Base-by-base conservation (phyloP, 37 sponge, comb jelly and placozoan genomes). In the Axinella damicornis region DNA sequence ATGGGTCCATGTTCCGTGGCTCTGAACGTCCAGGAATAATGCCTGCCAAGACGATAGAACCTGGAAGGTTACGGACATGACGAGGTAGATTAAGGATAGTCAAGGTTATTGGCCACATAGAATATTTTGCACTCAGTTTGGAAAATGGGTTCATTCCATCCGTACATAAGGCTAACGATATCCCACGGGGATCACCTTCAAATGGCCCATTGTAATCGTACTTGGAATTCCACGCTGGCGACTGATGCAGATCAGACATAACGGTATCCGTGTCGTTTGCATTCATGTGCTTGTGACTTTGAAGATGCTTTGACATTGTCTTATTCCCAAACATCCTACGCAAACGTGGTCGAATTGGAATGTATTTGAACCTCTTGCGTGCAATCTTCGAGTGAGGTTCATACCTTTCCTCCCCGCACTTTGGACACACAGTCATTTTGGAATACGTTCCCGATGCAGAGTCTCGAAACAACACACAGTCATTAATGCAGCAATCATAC, bases 61-160 rank as follows among this genome's bases (percentile, higher is more conserved):
- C 9, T 12, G 9, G 9, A 46, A 9, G 6, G 9, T 46, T 4
- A 12, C 46, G 4, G 6, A 46, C 9, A 46, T 46, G 46, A 12
- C 46, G 46, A 57, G 83, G 83, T 27, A 83, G 67, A 33, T 83
- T 83, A 25, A 83, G 67, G 1, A 83, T 27, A 35, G 73, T 38
- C 2, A 83, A 19, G 27, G 60, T 35, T 17, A 83, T 72, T 17
- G 83, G 74, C 62, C 83, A 83, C 83, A 83, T 83, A 5, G 72
- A 70, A 21, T 83, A 83, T 16, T 36, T 34, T 2, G 37, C 32
- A 30, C 75, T 38, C 14, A 60, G 33, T 5, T 83, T 56, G 25
- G 54, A 21, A 83, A 83, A 83, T 14, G 83, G 83, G 32, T 83
- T 83, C 0, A 71, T 59, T 1, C 83, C 83, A 83, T 83, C 83